These are phyloP conservation scores for Tholera decimalis DNA, from an alignment of 2,888 invertebrate species.

Conservation along the genomic window DNA sequence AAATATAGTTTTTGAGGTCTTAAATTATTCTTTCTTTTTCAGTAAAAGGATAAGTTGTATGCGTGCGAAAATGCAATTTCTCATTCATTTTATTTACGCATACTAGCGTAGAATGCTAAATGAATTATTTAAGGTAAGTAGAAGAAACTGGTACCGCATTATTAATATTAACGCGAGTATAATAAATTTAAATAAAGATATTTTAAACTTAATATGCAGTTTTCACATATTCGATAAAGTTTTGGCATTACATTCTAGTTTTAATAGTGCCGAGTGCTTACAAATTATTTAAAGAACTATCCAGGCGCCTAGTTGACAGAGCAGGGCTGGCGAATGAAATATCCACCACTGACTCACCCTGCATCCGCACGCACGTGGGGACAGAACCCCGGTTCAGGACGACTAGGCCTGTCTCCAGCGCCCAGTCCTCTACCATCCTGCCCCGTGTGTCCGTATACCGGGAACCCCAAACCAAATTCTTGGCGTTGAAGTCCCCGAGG, in stretches of 20 bases:
- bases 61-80: constrained; percentile 34
- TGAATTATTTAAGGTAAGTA: constrained; percentile 21
- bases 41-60: neutral
- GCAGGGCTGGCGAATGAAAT: too few species aligned
- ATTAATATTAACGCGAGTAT: constrained; percentile 6
- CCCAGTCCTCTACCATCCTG: too few species aligned
- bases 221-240: neutral
- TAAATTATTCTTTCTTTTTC: constrained; percentile 10
- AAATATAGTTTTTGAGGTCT: constrained; percentile 5
- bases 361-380: too few species aligned
- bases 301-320: too few species aligned
- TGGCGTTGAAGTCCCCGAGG: too few species aligned
- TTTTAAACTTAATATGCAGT: neutral
- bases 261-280: too few species aligned
- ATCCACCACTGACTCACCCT: too few species aligned
- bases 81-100: constrained; percentile 3
- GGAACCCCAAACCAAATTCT: too few species aligned
- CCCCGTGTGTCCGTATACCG: too few species aligned
- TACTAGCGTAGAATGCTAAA: constrained; percentile 17
- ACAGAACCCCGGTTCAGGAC: too few species aligned
- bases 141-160: neutral
- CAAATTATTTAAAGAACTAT: too few species aligned
- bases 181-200: neutral
- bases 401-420: too few species aligned
- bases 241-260: neutral